Conservation (phyloP, 2,113 vertebrate genomes). For the Psettodes erumei region DNA sequence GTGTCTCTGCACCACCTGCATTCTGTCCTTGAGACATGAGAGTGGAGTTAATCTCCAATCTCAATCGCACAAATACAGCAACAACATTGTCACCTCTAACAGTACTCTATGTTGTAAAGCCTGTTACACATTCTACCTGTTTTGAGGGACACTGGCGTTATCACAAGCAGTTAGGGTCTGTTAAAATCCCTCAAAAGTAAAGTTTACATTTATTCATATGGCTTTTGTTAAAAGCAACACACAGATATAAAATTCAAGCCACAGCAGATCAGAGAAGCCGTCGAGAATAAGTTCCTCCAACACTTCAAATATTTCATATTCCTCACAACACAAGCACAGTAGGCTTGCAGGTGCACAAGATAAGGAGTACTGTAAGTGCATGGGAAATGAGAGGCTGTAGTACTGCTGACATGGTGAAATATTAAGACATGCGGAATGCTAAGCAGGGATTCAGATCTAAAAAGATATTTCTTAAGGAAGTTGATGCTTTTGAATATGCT, state of each 20-base stretch:
- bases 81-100: neutral
- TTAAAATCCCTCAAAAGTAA: neutral
- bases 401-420: neutral
- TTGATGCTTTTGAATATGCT: neutral
- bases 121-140: neutral
- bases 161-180: neutral
- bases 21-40: neutral
- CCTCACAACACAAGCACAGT: neutral
- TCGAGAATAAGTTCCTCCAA: neutral
- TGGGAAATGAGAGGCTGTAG: neutral
- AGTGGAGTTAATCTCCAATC: neutral
- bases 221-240: neutral
- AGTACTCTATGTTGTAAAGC: neutral
- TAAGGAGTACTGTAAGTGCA: neutral
- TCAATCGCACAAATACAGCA: neutral
- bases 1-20: neutral
- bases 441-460: neutral
- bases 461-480: neutral
- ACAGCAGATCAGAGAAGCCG: neutral
- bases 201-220: neutral
- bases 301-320: too few relatives aligned
- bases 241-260: neutral
- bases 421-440: neutral
- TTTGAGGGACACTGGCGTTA: neutral
- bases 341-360: neutral